phyloP scores from a whole-genome alignment of 2,797 vertebrate genomes.

The Neomorphus geoffroyi region DNA sequence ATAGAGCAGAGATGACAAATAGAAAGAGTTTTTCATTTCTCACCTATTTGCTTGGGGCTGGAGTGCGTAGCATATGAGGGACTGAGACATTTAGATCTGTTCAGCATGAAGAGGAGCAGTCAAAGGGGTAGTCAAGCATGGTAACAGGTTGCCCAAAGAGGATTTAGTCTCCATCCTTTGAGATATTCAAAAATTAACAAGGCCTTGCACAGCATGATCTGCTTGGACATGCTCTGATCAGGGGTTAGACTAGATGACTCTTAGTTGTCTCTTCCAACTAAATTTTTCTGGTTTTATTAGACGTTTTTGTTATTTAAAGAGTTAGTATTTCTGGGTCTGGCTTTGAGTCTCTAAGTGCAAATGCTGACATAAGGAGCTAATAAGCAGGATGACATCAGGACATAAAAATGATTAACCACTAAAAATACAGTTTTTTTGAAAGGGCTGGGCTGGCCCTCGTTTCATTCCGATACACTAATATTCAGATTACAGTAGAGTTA shows the following conservation, averaged over 20 bases:
- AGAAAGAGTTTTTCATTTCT: neutral
- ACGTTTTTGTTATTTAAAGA: neutral
- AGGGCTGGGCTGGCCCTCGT: neutral
- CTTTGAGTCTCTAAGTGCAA: neutral
- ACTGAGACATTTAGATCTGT: neutral
- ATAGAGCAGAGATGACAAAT: neutral
- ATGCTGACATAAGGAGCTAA: neutral
- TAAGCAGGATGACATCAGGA: neutral
- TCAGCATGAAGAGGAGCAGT: neutral
- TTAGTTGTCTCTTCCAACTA: neutral
- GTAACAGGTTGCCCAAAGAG: neutral
- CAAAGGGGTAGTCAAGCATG: neutral
- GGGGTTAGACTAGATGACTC: neutral
- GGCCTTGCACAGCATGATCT: neutral
- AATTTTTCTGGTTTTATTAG: neutral
- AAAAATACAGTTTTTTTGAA: neutral
- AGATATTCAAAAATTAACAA: neutral
- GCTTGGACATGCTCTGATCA: neutral
- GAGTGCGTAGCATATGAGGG: fast-evolving
- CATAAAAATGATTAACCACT: neutral
- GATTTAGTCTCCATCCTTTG: neutral
- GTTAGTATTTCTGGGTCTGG: neutral
- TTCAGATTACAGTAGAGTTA: neutral
- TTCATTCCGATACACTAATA: neutral
- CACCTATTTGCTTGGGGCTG: neutral